Percentiles rank a stretch among this genome's conserved stretches.
phyloP scores from a whole-genome alignment of 2,113 vertebrate genomes.

The Desmodus rotundus region DNA sequence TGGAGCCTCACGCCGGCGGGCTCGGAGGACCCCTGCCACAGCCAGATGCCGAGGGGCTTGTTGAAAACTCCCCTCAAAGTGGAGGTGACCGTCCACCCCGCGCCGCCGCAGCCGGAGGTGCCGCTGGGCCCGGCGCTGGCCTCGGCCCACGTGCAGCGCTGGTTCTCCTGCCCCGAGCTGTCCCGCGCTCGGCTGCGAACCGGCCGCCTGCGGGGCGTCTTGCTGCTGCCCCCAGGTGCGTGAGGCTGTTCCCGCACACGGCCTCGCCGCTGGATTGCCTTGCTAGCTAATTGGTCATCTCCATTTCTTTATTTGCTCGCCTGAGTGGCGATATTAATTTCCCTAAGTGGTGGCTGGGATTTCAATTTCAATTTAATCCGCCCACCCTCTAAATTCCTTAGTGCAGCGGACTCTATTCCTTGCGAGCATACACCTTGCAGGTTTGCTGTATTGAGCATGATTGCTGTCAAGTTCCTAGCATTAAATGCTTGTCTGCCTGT shows the following conservation, averaged over 20 bases:
- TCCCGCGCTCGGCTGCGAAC: constrained; percentile 70
- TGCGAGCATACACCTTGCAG: background rate
- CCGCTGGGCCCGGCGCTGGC: constrained; percentile 65
- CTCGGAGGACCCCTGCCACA: constrained; percentile 73
- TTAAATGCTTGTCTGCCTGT: background rate
- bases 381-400: background rate
- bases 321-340: background rate
- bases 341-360: background rate
- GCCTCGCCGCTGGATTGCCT: background rate
- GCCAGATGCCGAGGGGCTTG: constrained; percentile 54
- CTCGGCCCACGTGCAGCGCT: constrained; percentile 63
- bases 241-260: background rate
- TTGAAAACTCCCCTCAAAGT: constrained; percentile 64
- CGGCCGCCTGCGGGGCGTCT: constrained; percentile 63
- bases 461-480: background rate
- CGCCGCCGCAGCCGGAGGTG: constrained; percentile 2
- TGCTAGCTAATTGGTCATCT: background rate
- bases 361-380: background rate
- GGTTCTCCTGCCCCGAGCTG: constrained; percentile 69
- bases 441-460: background rate
- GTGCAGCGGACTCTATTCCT: background rate
- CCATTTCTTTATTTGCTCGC: background rate
- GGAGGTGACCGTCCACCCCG: constrained; percentile 71
- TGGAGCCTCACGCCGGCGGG: constrained; percentile 76
- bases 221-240: constrained; percentile 77